Evolutionary conservation across 2,888 invertebrate species (phyloP).

Genomic region (Mystacides longicornis): DNA sequence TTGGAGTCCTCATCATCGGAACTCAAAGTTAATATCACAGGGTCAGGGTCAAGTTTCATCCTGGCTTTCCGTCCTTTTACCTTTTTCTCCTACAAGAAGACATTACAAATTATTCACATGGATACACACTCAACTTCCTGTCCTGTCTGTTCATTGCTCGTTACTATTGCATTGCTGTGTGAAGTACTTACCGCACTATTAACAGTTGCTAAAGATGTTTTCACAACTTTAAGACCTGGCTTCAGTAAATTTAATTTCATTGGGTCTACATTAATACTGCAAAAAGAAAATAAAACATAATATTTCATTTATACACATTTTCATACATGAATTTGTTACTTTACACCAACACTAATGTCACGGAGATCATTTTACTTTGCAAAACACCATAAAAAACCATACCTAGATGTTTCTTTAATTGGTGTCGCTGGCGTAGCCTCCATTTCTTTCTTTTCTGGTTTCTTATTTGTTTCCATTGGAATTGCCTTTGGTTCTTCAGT

Average conservation of each 20-base stretch:
- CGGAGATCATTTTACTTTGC: too few relatives aligned
- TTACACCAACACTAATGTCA: constrained; percentile 6
- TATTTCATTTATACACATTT: too few relatives aligned
- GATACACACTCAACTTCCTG: not conserved
- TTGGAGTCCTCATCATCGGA: constrained; percentile 64
- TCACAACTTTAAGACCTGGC: constrained; percentile 34
- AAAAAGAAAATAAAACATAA: constrained; percentile 25
- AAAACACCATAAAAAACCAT: too few relatives aligned
- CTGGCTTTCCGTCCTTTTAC: constrained; percentile 44
- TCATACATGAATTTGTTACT: too few relatives aligned
- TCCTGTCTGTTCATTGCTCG: not conserved
- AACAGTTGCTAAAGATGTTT: constrained; percentile 37
- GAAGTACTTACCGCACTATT: constrained; percentile 28
- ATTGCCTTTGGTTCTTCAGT: constrained; percentile 63
- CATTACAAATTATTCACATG: not conserved
- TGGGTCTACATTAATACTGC: constrained; percentile 36
- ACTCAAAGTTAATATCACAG: constrained; percentile 61
- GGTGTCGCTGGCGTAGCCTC: constrained; percentile 29
- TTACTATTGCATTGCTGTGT: not conserved
- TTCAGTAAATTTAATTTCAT: constrained; percentile 47
- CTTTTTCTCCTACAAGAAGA: constrained; percentile 29
- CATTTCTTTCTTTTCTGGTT: constrained; percentile 46
- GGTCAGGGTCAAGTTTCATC: constrained; percentile 53
- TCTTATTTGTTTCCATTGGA: constrained; percentile 43
- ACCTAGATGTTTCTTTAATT: constrained; percentile 39